Percentiles rank a stretch among this genome's conserved stretches.
Evolutionary conservation across 1,140 invertebrate genomes (phyloP).

Genomic region (Neoseiulus cucumeris): DNA sequence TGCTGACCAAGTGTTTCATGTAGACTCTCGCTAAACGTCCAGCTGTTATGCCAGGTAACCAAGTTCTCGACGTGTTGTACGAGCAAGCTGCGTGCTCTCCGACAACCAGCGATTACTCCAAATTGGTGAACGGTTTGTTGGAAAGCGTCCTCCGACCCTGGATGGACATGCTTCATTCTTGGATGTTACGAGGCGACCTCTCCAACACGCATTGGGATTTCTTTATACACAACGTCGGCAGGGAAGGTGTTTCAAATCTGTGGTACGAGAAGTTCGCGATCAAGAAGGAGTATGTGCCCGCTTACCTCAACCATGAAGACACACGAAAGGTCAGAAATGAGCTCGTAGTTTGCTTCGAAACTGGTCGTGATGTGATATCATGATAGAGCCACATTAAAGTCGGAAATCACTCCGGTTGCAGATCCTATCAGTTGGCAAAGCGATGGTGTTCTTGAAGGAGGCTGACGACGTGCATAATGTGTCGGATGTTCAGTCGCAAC

Average conservation of each 20-base stretch:
- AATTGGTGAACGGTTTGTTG: background rate
- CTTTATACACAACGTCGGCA: background rate
- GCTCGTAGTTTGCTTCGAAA: too few species aligned
- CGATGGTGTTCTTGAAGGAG: slow-evolving; percentile 9
- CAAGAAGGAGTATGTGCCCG: background rate
- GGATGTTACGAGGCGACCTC: background rate
- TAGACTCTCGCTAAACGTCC: too few species aligned
- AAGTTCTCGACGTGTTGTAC: background rate
- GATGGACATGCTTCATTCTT: background rate
- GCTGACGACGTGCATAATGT: slow-evolving; percentile 3
- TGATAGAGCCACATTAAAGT: too few species aligned
- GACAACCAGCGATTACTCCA: background rate
- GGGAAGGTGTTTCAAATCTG: slow-evolving; percentile 3
- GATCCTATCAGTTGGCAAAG: background rate
- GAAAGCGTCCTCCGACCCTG: background rate
- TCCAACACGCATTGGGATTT: background rate
- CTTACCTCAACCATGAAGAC: background rate
- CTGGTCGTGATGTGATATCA: too few species aligned
- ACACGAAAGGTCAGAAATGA: background rate
- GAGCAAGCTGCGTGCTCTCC: background rate
- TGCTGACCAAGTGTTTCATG: too few species aligned
- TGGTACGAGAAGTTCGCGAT: slow-evolving; percentile 9
- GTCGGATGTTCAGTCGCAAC: background rate
- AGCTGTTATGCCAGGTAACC: background rate
- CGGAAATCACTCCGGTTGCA: background rate